A percentile compares a stretch with the other conserved stretches of the same genome.
These are phyloP conservation scores for Cirrhinus molitorella DNA, from an alignment of 2,797 vertebrate species.

Conservation along the genomic window DNA sequence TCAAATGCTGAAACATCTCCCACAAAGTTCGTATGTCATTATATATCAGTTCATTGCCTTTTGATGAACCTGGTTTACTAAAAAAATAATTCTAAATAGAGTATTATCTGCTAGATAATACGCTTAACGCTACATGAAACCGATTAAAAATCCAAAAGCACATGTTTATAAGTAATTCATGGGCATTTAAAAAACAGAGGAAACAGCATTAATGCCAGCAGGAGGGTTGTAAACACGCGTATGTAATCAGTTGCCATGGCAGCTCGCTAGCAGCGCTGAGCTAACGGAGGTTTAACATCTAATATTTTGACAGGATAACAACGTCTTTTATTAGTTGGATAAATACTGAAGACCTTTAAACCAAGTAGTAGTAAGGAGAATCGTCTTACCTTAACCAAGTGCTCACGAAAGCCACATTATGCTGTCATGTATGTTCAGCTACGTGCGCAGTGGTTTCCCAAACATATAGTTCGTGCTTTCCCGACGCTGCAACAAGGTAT, in stretches of 20 bases:
- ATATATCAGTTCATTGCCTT: background rate
- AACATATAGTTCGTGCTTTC: constrained; percentile 8
- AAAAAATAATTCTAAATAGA: background rate
- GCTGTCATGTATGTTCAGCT: constrained; percentile 13
- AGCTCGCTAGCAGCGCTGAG: constrained; percentile 29
- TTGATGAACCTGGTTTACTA: background rate
- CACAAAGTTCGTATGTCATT: background rate
- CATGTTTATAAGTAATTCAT: background rate
- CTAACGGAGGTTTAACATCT: background rate
- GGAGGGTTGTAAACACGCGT: constrained; percentile 33
- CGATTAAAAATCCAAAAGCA: background rate
- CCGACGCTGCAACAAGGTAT: background rate
- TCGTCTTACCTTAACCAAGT: constrained; percentile 22
- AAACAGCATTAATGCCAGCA: background rate
- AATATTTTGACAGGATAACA: background rate
- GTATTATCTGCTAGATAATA: background rate
- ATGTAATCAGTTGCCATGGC: constrained; percentile 58
- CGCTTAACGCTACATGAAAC: background rate
- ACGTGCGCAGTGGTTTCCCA: constrained; percentile 16
- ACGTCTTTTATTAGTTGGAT: no score
- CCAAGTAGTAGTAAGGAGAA: background rate
- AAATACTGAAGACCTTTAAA: background rate
- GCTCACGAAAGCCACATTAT: constrained; percentile 38
- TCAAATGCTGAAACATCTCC: background rate
- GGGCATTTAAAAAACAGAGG: background rate